Evolutionary conservation across 2,113 vertebrate genomes (phyloP).

Genomic region (Microcebus lehilahytsara): DNA sequence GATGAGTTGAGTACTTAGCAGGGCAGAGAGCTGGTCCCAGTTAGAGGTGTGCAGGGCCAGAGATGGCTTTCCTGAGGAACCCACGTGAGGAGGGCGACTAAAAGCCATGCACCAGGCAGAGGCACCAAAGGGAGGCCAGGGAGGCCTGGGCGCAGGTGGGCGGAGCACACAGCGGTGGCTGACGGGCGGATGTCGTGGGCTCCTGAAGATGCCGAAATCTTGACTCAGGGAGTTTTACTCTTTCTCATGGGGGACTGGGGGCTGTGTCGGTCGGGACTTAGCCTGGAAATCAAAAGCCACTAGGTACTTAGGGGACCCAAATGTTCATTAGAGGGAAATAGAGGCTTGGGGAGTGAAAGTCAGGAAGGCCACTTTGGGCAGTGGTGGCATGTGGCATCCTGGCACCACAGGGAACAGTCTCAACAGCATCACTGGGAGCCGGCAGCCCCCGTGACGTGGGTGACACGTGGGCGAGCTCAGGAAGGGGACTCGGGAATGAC

Average conservation of each 20-base stretch:
- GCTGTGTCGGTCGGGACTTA: not conserved
- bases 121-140: not conserved
- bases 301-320: not conserved
- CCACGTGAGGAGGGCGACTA: not conserved
- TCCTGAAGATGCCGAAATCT: not conserved
- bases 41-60: not conserved
- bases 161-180: fast-evolving
- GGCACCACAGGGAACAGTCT: fast-evolving
- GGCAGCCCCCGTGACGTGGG: not conserved
- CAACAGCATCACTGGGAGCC: no score
- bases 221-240: not conserved
- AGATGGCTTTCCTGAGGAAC: not conserved
- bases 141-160: no score
- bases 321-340: not conserved
- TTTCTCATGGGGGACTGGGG: not conserved
- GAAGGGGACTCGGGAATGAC: no score
- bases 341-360: not conserved
- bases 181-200: not conserved
- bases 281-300: not conserved
- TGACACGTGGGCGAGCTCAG: not conserved
- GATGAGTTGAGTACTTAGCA: not conserved
- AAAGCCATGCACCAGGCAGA: no score
- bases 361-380: not conserved
- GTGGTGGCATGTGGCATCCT: fast-evolving
- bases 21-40: not conserved